Evolutionary conservation across 64 coral and sea anemone genomes (phyloP).

Genomic region (Stichodactyla mertensii): DNA sequence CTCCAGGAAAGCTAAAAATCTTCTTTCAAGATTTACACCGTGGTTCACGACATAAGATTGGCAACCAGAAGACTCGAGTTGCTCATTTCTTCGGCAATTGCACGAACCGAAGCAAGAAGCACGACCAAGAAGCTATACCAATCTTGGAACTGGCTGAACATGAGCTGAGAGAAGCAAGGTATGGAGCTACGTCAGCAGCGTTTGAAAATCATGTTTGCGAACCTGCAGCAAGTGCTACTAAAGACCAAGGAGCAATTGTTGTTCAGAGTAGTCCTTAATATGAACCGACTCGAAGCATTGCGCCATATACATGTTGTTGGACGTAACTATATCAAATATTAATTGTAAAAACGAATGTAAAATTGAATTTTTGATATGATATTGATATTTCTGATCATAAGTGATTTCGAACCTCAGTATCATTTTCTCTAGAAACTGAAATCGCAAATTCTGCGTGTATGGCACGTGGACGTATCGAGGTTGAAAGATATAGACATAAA

Average conservation of each 20-base stretch:
- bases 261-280: background rate
- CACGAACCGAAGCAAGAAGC: slow-evolving; percentile 20
- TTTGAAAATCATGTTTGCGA: background rate
- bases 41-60: slow-evolving; percentile 35
- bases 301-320: background rate
- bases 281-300: background rate
- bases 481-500: no score
- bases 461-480: no score
- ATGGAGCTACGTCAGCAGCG: slow-evolving; percentile 26
- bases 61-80: slow-evolving; percentile 40
- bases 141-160: slow-evolving; percentile 32
- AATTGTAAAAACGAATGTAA: background rate
- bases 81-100: slow-evolving; percentile 32
- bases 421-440: no score
- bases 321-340: background rate
- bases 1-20: slow-evolving; percentile 29
- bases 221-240: slow-evolving; percentile 8
- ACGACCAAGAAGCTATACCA: slow-evolving; percentile 31
- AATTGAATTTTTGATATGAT: no score
- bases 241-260: background rate
- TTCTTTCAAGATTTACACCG: slow-evolving; percentile 63
- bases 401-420: no score
- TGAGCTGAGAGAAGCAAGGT: slow-evolving; percentile 33
- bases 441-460: no score
- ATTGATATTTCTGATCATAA: no score